Percentiles rank a stretch among this genome's conserved stretches.
These are phyloP conservation scores for Crotalus viridis DNA, from an alignment of 2,113 vertebrate species.

Conservation along the genomic window DNA sequence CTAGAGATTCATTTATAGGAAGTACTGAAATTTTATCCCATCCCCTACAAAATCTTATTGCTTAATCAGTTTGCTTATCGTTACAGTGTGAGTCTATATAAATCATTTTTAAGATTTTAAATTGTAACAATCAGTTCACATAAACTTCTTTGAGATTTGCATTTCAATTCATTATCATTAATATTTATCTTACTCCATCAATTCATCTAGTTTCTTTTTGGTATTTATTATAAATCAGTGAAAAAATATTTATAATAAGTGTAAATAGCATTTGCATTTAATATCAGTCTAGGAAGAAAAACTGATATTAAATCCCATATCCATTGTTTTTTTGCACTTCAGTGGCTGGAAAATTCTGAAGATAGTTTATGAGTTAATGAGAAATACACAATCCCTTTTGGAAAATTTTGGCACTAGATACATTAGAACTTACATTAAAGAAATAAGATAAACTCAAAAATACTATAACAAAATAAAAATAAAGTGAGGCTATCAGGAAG, in stretches of 20 bases:
- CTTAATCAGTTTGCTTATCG: neutral
- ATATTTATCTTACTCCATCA: neutral
- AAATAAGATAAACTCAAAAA: neutral
- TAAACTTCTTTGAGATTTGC: neutral
- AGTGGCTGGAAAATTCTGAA: neutral
- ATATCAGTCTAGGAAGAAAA: neutral
- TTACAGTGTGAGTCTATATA: neutral
- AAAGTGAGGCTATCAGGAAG: neutral
- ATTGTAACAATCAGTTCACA: neutral
- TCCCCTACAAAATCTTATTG: neutral
- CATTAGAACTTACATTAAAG: neutral
- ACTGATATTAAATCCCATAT: neutral
- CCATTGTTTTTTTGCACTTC: neutral
- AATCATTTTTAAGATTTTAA: neutral
- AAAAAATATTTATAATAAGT: neutral
- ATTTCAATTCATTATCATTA: conserved; percentile 1
- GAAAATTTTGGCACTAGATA: neutral
- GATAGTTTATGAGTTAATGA: neutral
- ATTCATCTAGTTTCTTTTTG: neutral
- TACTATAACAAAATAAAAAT: conserved; percentile 1
- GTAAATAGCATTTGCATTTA: neutral
- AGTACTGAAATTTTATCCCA: neutral
- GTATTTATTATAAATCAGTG: neutral
- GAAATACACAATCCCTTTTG: neutral
- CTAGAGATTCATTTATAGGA: neutral